phyloP scores from a whole-genome alignment of 92 coral and sea anemone genomes.

The Blastomussa wellsi region DNA sequence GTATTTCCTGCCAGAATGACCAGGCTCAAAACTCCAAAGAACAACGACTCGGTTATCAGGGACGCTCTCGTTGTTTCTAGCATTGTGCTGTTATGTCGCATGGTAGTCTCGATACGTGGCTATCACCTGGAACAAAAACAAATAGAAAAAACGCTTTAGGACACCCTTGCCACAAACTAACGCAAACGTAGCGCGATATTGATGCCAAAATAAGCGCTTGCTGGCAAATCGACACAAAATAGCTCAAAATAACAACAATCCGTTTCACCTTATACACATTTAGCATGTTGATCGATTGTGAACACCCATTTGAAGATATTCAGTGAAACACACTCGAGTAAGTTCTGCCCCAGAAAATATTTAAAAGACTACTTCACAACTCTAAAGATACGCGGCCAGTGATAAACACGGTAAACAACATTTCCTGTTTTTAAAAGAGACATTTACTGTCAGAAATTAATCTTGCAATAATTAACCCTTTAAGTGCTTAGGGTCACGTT shows the following conservation, averaged over 20 bases:
- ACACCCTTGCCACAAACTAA: neutral
- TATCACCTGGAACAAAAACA: neutral
- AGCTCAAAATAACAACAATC: neutral
- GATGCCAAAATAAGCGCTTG: neutral
- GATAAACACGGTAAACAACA: neutral
- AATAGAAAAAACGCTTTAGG: neutral
- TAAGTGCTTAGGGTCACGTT: neutral
- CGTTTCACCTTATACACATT: neutral
- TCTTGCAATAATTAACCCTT: neutral
- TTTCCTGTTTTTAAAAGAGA: neutral
- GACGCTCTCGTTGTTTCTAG: slow-evolving; percentile 10
- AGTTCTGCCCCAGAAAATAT: too few species aligned
- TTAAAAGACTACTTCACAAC: too few species aligned
- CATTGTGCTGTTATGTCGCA: slow-evolving; percentile 1
- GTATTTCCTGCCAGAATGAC: slow-evolving; percentile 78
- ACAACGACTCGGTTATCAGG: slow-evolving; percentile 61
- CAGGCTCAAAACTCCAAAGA: slow-evolving; percentile 61
- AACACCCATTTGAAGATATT: neutral
- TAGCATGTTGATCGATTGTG: neutral
- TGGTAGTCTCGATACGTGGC: neutral
- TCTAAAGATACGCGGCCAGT: neutral
- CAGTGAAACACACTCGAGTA: neutral
- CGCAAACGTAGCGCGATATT: neutral
- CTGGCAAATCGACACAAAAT: too few species aligned
- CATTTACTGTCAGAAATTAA: neutral